Conservation (phyloP, 2,888 invertebrate species). For the Spilarctia lutea region DNA sequence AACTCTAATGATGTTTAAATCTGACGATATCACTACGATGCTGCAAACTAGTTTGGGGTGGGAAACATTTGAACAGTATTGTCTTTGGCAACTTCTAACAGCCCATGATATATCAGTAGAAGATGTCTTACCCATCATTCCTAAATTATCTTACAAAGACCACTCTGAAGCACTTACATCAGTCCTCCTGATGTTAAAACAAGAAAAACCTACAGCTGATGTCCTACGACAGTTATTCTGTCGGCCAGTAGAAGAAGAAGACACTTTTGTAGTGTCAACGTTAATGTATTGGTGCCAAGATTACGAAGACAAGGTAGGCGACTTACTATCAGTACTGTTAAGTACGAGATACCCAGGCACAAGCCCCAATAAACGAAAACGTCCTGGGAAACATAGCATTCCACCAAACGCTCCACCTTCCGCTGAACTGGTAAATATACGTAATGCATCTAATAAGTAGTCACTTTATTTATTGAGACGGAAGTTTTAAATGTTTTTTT, state of each 20-base stretch:
- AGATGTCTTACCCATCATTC: constrained; percentile 91
- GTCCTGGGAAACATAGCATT: constrained; percentile 91
- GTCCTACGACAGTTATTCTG: constrained; percentile 94
- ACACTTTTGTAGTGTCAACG: constrained; percentile 96
- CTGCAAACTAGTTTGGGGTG: constrained; percentile 95
- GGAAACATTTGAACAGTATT: constrained; percentile 99
- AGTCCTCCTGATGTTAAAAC: constrained; percentile 95
- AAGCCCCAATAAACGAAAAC: constrained; percentile 96
- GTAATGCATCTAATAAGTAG: constrained; percentile 6
- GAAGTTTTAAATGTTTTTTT: constrained; percentile 4
- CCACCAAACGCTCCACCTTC: constrained; percentile 90
- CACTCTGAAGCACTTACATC: constrained; percentile 97
- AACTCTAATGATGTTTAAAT: constrained; percentile 93
- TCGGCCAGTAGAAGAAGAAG: constrained; percentile 90
- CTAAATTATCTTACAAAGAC: constrained; percentile 92
- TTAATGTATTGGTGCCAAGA: constrained; percentile 98
- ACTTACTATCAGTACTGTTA: constrained; percentile 92
- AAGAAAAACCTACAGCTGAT: constrained; percentile 95
- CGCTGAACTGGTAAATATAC: constrained; percentile 89
- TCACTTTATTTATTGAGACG: neutral
- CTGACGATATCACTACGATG: constrained; percentile 91
- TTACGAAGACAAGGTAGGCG: constrained; percentile 95
- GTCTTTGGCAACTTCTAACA: constrained; percentile 97
- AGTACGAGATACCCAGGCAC: constrained; percentile 94
- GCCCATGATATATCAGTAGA: constrained; percentile 98